Evolutionary conservation across 1,140 invertebrate species (phyloP), one percentile per base, ranked within the genome.

Genomic region (Parapsyche elsis): DNA sequence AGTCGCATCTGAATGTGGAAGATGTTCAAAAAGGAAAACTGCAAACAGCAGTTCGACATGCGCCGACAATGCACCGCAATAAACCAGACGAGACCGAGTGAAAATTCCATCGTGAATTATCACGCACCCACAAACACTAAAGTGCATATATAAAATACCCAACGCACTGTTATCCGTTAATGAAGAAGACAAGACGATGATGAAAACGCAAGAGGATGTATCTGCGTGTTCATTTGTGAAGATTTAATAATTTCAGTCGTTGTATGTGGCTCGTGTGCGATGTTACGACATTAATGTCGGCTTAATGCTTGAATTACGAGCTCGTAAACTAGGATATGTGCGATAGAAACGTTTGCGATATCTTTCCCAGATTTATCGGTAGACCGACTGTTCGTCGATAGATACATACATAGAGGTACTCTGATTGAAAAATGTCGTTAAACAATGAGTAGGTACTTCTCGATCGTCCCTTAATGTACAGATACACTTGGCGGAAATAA

Each of bases 31-130:
- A 71, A 16, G 24, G 24, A 30, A 71, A 30, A 71, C 9, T 26
- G 67, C 30, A 38, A 57, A 30, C 67, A 71, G 21, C 67, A 26
- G 14, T 16, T 26, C 61, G 61, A 67, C 61, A 24, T 53, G 30
- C 67, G 16, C 14, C 71, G 10, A 73, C 71, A 73, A 73, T 73
- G 71, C 30, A 19, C 5, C 2, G 71, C 38, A 73, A 73, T 73
- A 73, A 73, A 73, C 38, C 44, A 73, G 38, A 67, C n/a, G 26
- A 4, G 59, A 24, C 64, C 64, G 19, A 67, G 10, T 14, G 10
- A 53, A 53, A 53, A 53, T 14, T 53, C 49, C 12, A 12, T 14
- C 49, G 49, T 14, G 12, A 53, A 53, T 53, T 14, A 53, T 14
- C 49, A 12, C 49, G 12, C 49, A 53, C 49, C 10, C 49, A 53